Conservation (phyloP, 2,797 vertebrate genomes). For the Alosa sapidissima region DNA sequence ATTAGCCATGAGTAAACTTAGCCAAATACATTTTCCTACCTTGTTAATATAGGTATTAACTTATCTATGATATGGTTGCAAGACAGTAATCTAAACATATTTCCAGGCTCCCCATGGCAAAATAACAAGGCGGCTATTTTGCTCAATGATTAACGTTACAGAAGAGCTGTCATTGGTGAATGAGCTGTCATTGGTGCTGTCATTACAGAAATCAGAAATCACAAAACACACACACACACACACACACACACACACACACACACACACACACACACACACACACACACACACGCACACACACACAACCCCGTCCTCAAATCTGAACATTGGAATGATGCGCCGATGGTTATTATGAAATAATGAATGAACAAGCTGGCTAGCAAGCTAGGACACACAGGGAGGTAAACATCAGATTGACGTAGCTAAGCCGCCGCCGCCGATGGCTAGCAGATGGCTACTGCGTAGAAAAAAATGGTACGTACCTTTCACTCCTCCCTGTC, state of each 20-base stretch:
- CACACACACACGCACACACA: background rate
- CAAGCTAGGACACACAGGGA: background rate
- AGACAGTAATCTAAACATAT: background rate
- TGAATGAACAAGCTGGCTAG: background rate
- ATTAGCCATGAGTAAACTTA: background rate
- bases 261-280: background rate
- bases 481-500: constrained; percentile 59
- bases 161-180: background rate
- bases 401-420: constrained; percentile 1
- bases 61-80: background rate
- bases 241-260: background rate
- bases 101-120: background rate
- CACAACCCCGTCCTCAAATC: background rate
- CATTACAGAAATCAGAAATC: background rate
- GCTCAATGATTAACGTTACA: background rate
- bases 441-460: background rate
- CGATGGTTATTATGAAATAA: background rate
- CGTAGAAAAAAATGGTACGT: constrained; percentile 32
- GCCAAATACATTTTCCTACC: background rate
- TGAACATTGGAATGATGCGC: background rate
- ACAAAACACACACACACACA: too few species aligned
- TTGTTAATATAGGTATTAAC: background rate
- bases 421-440: background rate
- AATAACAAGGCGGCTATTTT: too few species aligned
- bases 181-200: background rate